phyloP scores from a whole-genome alignment of 2,113 vertebrate species.

The Pachycephala philippinensis region DNA sequence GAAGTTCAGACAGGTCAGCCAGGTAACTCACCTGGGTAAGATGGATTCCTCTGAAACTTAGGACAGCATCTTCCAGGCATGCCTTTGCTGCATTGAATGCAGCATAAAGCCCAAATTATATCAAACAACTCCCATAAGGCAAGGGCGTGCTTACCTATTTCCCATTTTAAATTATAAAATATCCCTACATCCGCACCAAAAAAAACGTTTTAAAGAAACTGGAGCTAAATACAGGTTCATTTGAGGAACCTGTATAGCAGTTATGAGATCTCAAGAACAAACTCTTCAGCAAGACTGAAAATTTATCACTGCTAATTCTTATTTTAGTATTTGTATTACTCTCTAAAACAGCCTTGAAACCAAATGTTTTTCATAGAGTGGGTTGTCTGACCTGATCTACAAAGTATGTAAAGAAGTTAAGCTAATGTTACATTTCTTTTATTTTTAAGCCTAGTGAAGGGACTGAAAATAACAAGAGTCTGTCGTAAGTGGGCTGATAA shows the following conservation, averaged over 20 bases:
- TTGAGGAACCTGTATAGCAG: background rate
- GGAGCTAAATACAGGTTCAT: background rate
- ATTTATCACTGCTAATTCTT: background rate
- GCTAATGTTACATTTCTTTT: background rate
- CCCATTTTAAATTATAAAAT: background rate
- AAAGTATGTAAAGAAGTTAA: background rate
- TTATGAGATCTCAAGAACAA: background rate
- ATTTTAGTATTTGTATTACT: background rate
- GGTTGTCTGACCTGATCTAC: background rate
- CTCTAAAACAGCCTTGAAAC: background rate
- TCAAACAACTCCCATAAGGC: background rate
- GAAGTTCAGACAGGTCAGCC: background rate
- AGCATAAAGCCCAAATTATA: background rate
- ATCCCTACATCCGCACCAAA: background rate
- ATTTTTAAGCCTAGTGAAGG: background rate
- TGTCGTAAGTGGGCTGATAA: background rate
- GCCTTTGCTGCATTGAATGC: background rate
- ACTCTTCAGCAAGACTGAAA: background rate
- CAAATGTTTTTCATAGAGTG: background rate
- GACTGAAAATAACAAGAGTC: background rate
- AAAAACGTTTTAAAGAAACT: background rate
- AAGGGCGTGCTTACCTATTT: background rate
- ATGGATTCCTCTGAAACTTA: background rate
- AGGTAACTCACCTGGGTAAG: background rate
- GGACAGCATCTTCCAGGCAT: background rate